Evolutionary conservation across 2,113 vertebrate genomes (phyloP), one percentile per base, ranked within the genome.

Genomic region (Otolemur garnettii): DNA sequence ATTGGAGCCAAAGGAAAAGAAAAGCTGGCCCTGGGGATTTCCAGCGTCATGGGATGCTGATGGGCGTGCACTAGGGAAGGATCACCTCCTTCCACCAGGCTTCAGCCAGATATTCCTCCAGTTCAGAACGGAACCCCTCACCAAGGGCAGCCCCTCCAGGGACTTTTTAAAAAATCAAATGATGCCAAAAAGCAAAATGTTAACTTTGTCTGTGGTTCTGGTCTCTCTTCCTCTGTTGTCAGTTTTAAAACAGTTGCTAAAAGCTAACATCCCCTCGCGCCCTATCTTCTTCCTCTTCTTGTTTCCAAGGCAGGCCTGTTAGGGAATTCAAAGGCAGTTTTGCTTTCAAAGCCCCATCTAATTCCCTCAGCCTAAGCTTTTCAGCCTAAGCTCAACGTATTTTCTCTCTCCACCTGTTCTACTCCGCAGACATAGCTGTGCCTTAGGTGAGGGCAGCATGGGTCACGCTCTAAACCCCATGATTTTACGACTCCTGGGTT

Each of bases 121-220:
- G 85, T 75, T 78, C 26, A 93, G 71, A 90, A 88, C 42, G 91
- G 75, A 94, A 86, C 19, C 60, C 80, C 66, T 72, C n/a, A n/a
- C 42, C 17, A 78, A 93, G 95, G 93, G 93, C 86, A 90, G 59
- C 18, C 91, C 96, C 95, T 78, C 28, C 69, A 5, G 97, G 96
- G 93, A 96, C 66, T 98, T 97, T 96, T 88, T 33, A 45, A 93
- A 93, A 68, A 86, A 91, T 90, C 89, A 92, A 97, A 96, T 84
- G 74, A 92, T 92, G 33, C n/a, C 82, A 24, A 80, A 78, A 19
- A 68, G 7, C 38, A 78, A 97, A 90, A 94, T 95, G 90, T 64
- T 79, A 81, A 87, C 21, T 96, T 53, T 82, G 26, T n/a, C 26
- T 94, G 89, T 95, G 91, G 93, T 93, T 96, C 95, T 94, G 55